Base-by-base conservation (phyloP, 2,113 vertebrate species). In the Neopipo cinnamomea region DNA sequence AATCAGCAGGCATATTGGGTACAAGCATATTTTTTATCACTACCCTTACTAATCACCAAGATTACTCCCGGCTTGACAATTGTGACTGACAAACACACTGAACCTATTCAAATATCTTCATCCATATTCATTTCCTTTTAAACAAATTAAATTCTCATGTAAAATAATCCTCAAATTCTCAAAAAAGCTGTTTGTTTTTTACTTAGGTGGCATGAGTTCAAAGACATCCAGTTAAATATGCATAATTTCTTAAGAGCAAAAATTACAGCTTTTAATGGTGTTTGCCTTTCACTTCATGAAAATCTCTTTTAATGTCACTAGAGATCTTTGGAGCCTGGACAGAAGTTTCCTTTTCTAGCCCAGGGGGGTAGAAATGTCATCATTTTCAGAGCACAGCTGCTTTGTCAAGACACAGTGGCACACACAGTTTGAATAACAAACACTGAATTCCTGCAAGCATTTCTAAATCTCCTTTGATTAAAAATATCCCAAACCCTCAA, bases 61-160 rank as follows among this genome's bases (percentile, higher is more conserved):
- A 96, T 97, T 96, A 96, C 88, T 95, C 96, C 85, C 77, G 11
- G 90, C 81, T 97, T 96, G 95, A 92, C 96, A 96, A 94, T 96
- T 95, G 91, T 88, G 87, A 80, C 91, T 89, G 89, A 95, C 44
- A 52, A 95, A 97, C 92, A 96, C 80, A 75, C 66, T n/a, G 92
- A 95, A 95, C 56, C 85, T 90, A 86, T 94, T 95, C 93, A 96
- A 83, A 95, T 89, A 91, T 82, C 56, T 88, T 97, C 94, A 97
- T 97, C 70, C 97, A 97, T 97, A 97, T 96, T 97, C 87, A 97
- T 96, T 85, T 91, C 76, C 52, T 80, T 96, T 96, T 94, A 96
- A 93, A 95, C 89, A 95, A 96, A 95, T 97, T 95, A 96, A 96
- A 96, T 96, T 96, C 75, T 91, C 55, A 9, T 94, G 95, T 93